These are phyloP conservation scores for Matsumurasca onukii DNA, from an alignment of 1,140 invertebrate genomes.

Conservation along the genomic window DNA sequence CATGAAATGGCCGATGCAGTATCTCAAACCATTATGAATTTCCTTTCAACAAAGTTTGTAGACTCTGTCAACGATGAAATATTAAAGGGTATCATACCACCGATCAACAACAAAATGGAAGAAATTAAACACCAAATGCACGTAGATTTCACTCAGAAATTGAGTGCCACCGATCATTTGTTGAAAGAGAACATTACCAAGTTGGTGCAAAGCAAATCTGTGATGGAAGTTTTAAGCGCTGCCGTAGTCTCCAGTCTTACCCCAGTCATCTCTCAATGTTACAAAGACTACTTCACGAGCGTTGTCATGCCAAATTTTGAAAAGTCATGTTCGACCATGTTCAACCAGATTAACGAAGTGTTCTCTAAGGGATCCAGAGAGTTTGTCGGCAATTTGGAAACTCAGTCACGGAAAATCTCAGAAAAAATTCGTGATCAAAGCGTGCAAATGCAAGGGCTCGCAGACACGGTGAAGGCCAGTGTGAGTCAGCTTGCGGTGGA, in stretches of 20 bases:
- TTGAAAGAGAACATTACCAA: constrained; percentile 78
- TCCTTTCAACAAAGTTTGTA: constrained; percentile 45
- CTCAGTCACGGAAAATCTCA: constrained; percentile 34
- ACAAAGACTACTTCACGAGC: constrained; percentile 71
- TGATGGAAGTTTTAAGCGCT: constrained; percentile 70
- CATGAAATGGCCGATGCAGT: constrained; percentile 41
- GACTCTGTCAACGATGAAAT: constrained; percentile 37
- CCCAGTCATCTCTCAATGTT: constrained; percentile 65
- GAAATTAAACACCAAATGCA: constrained; percentile 66
- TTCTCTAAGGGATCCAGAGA: constrained; percentile 85
- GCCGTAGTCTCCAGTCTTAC: constrained; percentile 65
- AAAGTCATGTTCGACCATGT: constrained; percentile 79
- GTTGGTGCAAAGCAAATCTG: constrained; percentile 70
- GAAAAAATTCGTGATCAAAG: constrained; percentile 45
- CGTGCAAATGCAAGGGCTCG: constrained; percentile 45
- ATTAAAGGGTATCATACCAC: constrained; percentile 50
- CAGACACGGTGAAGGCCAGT: constrained; percentile 45
- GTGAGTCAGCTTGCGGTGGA: constrained; percentile 12
- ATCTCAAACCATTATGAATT: constrained; percentile 44
- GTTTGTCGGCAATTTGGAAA: constrained; percentile 63
- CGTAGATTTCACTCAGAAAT: constrained; percentile 67
- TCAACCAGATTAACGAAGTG: constrained; percentile 81
- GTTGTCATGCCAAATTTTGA: constrained; percentile 81
- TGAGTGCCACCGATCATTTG: constrained; percentile 66
- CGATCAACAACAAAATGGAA: constrained; percentile 60